These are phyloP conservation scores for Tiaroga cobitis DNA, from an alignment of 2,797 vertebrate genomes.

Conservation along the genomic window DNA sequence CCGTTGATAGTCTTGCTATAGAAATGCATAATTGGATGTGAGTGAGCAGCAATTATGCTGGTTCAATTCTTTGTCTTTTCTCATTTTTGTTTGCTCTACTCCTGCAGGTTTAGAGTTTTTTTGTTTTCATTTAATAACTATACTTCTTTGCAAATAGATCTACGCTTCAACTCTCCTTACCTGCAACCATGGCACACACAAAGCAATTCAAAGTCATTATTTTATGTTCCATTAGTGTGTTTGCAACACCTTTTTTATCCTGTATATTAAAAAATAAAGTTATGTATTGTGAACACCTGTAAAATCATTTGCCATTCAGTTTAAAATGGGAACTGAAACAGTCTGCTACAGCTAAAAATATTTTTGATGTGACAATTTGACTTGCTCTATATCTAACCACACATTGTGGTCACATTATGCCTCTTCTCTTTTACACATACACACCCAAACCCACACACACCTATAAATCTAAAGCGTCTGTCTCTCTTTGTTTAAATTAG, in stretches of 20 bases:
- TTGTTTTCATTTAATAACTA: too few species aligned
- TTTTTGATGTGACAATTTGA: background rate
- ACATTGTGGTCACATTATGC: background rate
- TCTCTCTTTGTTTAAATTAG: constrained; percentile 55
- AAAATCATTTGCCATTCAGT: background rate
- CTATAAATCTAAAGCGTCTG: background rate
- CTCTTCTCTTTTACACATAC: too few species aligned
- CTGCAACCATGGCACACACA: background rate
- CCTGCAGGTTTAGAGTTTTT: too few species aligned
- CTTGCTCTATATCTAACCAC: background rate
- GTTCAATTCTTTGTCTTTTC: too few species aligned
- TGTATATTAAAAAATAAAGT: background rate
- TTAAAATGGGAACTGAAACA: background rate
- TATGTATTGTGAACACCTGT: background rate
- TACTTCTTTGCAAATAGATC: too few species aligned
- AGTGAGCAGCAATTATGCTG: too few species aligned
- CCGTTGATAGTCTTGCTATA: too few species aligned
- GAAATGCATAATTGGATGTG: too few species aligned
- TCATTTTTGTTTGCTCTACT: too few species aligned
- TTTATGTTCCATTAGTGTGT: background rate
- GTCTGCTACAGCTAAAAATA: background rate
- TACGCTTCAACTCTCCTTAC: too few species aligned
- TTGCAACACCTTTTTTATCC: background rate
- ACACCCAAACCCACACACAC: background rate
- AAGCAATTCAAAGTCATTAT: background rate